These are phyloP conservation scores for Menura novaehollandiae DNA, from an alignment of 2,113 vertebrate genomes.

Conservation along the genomic window DNA sequence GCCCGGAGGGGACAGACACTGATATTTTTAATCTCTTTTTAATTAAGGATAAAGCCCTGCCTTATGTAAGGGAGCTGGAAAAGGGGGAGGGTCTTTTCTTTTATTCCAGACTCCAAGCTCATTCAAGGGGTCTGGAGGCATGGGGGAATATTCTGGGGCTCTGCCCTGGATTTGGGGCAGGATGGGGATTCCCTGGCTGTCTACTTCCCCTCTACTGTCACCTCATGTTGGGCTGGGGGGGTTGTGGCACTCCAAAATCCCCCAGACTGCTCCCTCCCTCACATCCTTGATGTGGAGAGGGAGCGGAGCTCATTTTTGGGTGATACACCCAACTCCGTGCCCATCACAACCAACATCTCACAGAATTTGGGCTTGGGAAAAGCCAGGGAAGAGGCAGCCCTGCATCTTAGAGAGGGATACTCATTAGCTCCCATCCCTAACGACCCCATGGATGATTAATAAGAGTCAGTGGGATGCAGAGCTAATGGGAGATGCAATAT, in stretches of 20 bases:
- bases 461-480: background rate
- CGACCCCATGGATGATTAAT: background rate
- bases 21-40: slow-evolving; percentile 77
- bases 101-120: background rate
- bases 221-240: too few relatives aligned
- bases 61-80: slow-evolving; percentile 31
- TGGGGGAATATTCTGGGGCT: background rate
- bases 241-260: background rate
- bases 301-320: background rate
- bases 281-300: accelerated
- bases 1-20: slow-evolving; percentile 38
- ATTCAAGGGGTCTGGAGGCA: background rate
- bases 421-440: background rate
- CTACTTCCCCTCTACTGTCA: background rate
- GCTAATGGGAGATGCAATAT: slow-evolving; percentile 13
- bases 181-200: background rate
- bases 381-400: background rate
- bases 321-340: background rate
- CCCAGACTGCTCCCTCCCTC: background rate
- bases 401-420: background rate
- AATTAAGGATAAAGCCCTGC: slow-evolving; percentile 73
- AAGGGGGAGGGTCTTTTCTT: background rate
- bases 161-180: background rate
- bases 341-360: background rate
- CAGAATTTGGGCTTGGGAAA: background rate